Conservation (phyloP, 1,140 invertebrate species). For the Formica exsecta region DNA sequence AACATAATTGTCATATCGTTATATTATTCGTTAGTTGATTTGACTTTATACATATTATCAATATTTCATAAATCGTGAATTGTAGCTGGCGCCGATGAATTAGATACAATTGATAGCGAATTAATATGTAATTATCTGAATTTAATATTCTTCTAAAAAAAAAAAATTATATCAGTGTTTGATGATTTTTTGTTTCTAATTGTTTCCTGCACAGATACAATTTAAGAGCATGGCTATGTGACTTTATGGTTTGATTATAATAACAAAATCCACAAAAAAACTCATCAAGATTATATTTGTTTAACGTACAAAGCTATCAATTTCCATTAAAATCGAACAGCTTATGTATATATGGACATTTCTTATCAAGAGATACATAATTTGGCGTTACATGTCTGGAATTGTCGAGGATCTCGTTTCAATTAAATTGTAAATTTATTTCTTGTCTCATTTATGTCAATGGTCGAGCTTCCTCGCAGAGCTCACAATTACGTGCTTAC, state of each 20-base stretch:
- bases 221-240: not conserved
- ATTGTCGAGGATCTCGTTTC: slow-evolving; percentile 18
- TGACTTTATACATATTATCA: not conserved
- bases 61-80: slow-evolving; percentile 18
- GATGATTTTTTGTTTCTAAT: not conserved
- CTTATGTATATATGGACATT: slow-evolving; percentile 9
- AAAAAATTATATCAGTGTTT: not conserved
- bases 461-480: not conserved
- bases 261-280: not conserved
- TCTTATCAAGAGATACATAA: not conserved
- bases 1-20: not conserved
- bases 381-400: not conserved
- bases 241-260: slow-evolving; percentile 1
- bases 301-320: slow-evolving; percentile 23
- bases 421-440: slow-evolving; percentile 22
- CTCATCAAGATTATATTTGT: not conserved
- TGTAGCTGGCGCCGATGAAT: not conserved
- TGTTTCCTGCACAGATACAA: not conserved
- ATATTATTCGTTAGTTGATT: not conserved
- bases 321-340: not conserved
- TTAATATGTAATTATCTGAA: slow-evolving; percentile 7
- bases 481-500: slow-evolving; percentile 41
- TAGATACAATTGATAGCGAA: not conserved
- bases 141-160: not conserved
- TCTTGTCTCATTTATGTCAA: slow-evolving; percentile 43